phyloP scores from a whole-genome alignment of 1,140 invertebrate species.

The Lepeophtheirus salmonis region DNA sequence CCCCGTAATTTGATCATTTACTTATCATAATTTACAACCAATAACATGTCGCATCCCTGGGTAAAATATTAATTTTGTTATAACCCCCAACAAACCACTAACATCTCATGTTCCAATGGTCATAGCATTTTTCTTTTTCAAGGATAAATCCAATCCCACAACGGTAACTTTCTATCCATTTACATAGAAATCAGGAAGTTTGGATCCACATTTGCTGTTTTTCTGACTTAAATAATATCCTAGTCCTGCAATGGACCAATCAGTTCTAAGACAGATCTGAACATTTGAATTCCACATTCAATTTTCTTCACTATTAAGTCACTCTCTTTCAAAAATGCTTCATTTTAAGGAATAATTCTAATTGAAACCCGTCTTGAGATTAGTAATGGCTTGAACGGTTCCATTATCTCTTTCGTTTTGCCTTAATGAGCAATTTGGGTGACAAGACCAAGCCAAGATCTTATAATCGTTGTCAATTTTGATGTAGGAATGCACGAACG shows the following conservation, averaged over 20 bases:
- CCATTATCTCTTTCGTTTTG: not conserved
- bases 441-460: not conserved
- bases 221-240: conserved; percentile 18
- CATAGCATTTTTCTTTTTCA: conserved; percentile 6
- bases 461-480: not conserved
- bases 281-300: not conserved
- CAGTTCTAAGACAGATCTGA: not conserved
- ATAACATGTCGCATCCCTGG: conserved; percentile 3
- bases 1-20: conserved; percentile 6
- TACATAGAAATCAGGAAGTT: not conserved
- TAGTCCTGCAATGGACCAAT: conserved; percentile 10
- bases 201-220: conserved; percentile 7
- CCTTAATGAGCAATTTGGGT: not conserved
- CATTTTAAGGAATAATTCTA: not conserved
- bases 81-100: conserved; percentile 18
- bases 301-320: not conserved
- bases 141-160: not conserved
- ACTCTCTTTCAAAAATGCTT: not conserved
- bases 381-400: not conserved
- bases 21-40: conserved; percentile 15
- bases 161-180: not conserved
- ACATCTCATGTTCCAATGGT: too few species aligned
- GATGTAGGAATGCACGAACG: not conserved
- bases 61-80: conserved; percentile 4
- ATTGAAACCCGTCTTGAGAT: not conserved